Conservation (phyloP, 2,113 vertebrate genomes). For the Tragelaphus buxtoni region DNA sequence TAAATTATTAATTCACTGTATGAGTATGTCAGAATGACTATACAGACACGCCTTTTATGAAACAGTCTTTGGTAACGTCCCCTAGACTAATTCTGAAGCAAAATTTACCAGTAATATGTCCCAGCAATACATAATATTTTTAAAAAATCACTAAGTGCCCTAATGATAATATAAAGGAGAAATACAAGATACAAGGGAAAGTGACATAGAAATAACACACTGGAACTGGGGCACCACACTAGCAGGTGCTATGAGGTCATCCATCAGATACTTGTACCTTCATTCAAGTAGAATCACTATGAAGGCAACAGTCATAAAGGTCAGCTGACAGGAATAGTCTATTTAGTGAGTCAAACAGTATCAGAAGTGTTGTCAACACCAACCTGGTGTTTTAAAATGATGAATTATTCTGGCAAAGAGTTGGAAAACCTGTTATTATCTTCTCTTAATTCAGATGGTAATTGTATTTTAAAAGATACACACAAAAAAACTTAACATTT, state of each 20-base stretch:
- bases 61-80: neutral
- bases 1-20: neutral
- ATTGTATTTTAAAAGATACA: neutral
- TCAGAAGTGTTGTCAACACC: neutral
- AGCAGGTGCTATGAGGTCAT: neutral
- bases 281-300: rapidly evolving
- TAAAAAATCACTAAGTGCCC: neutral
- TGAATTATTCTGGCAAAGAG: neutral
- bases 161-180: neutral
- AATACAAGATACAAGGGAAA: neutral
- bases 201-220: neutral
- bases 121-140: neutral
- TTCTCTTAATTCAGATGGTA: neutral
- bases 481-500: neutral
- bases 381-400: neutral
- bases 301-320: neutral
- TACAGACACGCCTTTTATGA: neutral
- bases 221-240: neutral
- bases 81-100: neutral
- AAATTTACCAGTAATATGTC: neutral
- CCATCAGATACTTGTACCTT: neutral
- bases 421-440: neutral
- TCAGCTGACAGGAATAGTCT: rapidly evolving
- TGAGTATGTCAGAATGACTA: neutral
- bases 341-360: neutral